phyloP scores from a whole-genome alignment of 2,888 invertebrate species.

The Ophion obscuratus region DNA sequence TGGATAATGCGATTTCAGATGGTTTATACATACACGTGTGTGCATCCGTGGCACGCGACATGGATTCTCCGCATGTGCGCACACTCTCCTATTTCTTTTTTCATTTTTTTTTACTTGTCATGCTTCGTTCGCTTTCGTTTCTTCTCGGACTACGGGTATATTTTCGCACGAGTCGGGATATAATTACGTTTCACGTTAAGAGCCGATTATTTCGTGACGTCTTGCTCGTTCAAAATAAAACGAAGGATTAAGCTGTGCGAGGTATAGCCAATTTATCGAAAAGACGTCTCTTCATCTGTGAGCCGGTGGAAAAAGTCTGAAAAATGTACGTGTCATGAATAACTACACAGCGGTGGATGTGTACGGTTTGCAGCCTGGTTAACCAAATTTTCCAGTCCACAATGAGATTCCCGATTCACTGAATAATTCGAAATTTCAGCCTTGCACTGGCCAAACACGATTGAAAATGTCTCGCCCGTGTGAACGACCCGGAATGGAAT shows the following conservation, averaged over 20 bases:
- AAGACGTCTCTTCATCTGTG: not conserved
- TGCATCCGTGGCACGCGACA: conserved; percentile 53
- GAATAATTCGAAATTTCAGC: conserved; percentile 49
- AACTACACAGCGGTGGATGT: not conserved
- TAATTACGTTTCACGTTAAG: conserved; percentile 28
- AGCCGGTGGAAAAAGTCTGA: not conserved
- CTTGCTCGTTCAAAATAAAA: not conserved
- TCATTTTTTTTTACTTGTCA: not conserved
- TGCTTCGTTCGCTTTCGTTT: not conserved
- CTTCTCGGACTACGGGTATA: not conserved
- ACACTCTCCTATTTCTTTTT: conserved; percentile 29
- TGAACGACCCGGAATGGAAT: not conserved
- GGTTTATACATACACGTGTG: conserved; percentile 65
- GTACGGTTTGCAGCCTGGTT: conserved; percentile 1
- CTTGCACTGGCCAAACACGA: not conserved
- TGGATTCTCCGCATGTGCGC: conserved; percentile 62
- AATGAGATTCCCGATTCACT: conserved; percentile 27
- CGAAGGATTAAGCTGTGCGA: not conserved
- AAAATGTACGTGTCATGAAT: not conserved
- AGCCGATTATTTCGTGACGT: conserved; percentile 5
- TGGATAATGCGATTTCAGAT: conserved; percentile 66
- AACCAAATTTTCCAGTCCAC: conserved; percentile 27
- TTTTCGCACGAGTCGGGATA: conserved; percentile 1
- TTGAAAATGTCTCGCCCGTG: conserved; percentile 4
- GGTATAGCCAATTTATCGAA: not conserved